These are phyloP conservation scores for Galerucella nymphaeae DNA, from an alignment of 2,888 invertebrate genomes.

Conservation along the genomic window DNA sequence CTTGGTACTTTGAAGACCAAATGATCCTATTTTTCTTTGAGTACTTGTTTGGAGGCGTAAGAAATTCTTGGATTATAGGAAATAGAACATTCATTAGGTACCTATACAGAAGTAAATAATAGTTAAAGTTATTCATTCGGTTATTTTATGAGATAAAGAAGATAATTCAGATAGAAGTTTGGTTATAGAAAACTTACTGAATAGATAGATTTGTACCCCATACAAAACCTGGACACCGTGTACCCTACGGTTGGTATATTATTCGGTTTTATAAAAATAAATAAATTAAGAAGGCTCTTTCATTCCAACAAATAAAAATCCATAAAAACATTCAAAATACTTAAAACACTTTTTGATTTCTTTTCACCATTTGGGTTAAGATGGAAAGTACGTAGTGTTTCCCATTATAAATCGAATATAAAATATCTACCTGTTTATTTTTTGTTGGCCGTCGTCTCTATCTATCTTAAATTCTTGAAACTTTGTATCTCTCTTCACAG, in stretches of 20 bases:
- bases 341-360: constrained; percentile 29
- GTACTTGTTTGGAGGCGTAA: too few species aligned
- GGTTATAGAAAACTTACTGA: too few species aligned
- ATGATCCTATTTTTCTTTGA: too few species aligned
- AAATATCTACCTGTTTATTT: constrained; percentile 58
- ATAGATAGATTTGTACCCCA: too few species aligned
- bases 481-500: constrained; percentile 46
- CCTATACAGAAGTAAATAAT: too few species aligned
- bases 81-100: too few species aligned
- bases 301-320: constrained; percentile 8
- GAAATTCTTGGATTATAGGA: too few species aligned
- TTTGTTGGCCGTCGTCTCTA: constrained; percentile 49
- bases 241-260: neutral
- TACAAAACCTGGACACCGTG: neutral
- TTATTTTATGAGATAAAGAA: too few species aligned
- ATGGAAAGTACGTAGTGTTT: constrained; percentile 35
- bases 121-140: too few species aligned
- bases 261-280: neutral
- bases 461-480: constrained; percentile 35
- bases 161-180: too few species aligned
- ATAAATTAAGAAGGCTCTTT: neutral
- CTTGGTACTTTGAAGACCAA: too few species aligned
- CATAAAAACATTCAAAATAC: constrained; percentile 19
- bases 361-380: constrained; percentile 25
- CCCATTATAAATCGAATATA: constrained; percentile 57